Evolutionary conservation across 2,113 vertebrate species (phyloP).

Genomic region (Alces alces): DNA sequence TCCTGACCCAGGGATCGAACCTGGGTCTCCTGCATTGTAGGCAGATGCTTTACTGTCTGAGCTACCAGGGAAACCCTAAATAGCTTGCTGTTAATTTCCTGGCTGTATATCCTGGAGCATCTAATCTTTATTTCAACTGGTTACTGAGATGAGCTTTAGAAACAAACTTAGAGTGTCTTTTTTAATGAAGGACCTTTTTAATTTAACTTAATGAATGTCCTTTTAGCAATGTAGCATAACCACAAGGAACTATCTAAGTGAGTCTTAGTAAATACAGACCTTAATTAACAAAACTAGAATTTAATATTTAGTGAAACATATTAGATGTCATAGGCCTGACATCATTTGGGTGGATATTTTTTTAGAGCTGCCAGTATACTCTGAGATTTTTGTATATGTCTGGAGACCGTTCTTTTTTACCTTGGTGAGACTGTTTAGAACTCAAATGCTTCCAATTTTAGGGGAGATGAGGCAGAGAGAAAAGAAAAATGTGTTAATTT

Average conservation of each 20-base stretch:
- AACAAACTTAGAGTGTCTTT: neutral
- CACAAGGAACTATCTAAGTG: neutral
- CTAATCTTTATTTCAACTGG: neutral
- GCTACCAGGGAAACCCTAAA: too few species aligned
- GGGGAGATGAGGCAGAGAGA: neutral
- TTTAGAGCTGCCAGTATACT: neutral
- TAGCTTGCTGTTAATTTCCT: neutral
- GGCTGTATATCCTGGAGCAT: neutral
- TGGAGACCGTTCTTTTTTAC: neutral
- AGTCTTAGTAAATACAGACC: neutral
- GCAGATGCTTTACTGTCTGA: too few species aligned
- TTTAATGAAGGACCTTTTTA: neutral
- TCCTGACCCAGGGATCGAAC: too few species aligned
- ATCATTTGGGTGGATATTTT: neutral
- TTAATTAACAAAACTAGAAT: neutral
- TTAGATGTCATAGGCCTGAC: neutral
- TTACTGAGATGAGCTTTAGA: neutral
- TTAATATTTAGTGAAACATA: neutral
- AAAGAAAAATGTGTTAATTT: neutral
- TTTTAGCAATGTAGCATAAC: neutral
- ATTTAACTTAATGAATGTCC: neutral
- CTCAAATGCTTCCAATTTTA: neutral
- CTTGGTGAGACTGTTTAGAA: neutral
- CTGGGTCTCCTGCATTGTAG: too few species aligned
- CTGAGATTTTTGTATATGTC: neutral